phyloP scores from a whole-genome alignment of 2,113 vertebrate species.

The Gopherus flavomarginatus region DNA sequence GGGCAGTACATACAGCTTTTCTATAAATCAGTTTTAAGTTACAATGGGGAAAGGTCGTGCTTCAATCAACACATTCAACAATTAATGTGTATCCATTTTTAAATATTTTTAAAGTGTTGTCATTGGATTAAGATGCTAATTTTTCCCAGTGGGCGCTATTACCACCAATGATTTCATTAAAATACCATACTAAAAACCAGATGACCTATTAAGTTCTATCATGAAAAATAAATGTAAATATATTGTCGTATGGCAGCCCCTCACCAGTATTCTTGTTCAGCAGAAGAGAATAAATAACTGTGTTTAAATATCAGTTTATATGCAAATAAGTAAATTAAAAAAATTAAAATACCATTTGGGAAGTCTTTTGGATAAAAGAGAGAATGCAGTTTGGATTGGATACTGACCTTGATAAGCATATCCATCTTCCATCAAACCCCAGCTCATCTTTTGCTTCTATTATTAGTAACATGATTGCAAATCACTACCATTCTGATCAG shows the following conservation, averaged over 20 bases:
- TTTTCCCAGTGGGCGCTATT: background rate
- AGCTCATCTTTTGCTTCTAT: background rate
- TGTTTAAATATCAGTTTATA: background rate
- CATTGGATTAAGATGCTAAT: background rate
- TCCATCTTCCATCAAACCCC: background rate
- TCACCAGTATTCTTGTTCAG: background rate
- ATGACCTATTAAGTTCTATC: background rate
- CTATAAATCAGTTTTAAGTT: background rate
- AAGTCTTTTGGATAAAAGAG: background rate
- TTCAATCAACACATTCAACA: background rate
- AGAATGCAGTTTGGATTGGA: background rate
- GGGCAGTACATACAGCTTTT: background rate
- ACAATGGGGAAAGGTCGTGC: background rate
- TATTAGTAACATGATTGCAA: background rate
- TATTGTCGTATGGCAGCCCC: background rate
- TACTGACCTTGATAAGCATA: background rate
- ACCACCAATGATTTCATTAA: fast-evolving
- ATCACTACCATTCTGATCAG: background rate
- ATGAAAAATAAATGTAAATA: background rate
- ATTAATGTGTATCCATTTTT: background rate
- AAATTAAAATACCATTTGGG: background rate
- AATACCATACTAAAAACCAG: background rate
- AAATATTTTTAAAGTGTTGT: conserved; percentile 18
- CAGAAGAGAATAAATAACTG: background rate
- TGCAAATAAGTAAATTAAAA: background rate